Conservation (phyloP, 2,888 invertebrate genomes). For the Clanis bilineata region DNA sequence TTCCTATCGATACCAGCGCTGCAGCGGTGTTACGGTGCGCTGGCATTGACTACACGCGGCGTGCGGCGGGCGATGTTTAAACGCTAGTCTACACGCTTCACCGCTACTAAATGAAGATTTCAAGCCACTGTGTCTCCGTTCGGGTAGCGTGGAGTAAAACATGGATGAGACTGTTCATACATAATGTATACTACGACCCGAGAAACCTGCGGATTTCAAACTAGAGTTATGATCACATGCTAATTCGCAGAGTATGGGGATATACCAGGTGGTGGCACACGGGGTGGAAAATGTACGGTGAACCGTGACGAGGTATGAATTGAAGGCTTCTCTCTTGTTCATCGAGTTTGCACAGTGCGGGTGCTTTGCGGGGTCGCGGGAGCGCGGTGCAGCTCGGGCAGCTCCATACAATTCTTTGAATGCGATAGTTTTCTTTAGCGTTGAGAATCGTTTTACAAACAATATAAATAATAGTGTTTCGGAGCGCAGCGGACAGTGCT, state of each 20-base stretch:
- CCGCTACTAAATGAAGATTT: constrained; percentile 47
- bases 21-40: not conserved
- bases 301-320: not conserved
- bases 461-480: constrained; percentile 78
- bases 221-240: not conserved
- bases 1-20: not conserved
- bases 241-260: not conserved
- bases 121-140: constrained; percentile 40
- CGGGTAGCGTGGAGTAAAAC: constrained; percentile 27
- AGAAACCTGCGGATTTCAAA: not conserved
- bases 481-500: constrained; percentile 60
- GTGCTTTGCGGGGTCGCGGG: not conserved
- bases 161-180: constrained; percentile 42
- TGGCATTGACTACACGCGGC: not conserved
- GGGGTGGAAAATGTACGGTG: not conserved
- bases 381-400: constrained; percentile 14
- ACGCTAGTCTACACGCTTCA: constrained; percentile 19
- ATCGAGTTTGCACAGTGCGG: not conserved
- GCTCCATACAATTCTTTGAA: constrained; percentile 55
- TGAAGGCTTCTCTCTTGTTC: not conserved
- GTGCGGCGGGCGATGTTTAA: too few species aligned
- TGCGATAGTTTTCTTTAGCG: constrained; percentile 42
- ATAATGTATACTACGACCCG: too few species aligned
- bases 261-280: not conserved
- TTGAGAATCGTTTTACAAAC: constrained; percentile 71